Conservation (phyloP, 1,140 invertebrate genomes). For the Tetramorium parvispinum region DNA sequence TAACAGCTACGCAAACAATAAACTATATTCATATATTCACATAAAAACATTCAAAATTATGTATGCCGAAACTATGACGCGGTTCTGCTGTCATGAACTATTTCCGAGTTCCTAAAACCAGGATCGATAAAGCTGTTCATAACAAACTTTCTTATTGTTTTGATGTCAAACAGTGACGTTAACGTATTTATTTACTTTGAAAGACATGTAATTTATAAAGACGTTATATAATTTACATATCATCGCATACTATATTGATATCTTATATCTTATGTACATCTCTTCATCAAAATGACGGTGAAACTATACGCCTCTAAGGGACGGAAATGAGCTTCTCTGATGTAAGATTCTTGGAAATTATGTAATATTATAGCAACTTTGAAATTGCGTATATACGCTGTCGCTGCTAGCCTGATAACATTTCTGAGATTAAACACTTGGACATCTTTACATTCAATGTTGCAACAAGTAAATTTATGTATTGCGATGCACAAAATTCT, state of each 20-base stretch:
- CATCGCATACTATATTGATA: background rate
- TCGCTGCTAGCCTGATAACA: background rate
- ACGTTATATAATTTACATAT: background rate
- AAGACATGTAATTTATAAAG: constrained; percentile 18
- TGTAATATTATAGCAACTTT: background rate
- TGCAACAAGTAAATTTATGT: background rate
- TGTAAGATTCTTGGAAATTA: background rate
- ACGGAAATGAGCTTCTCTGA: background rate
- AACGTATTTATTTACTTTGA: constrained; percentile 12
- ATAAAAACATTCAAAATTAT: constrained; percentile 5
- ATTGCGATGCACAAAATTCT: background rate
- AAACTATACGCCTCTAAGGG: background rate
- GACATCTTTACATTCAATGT: background rate
- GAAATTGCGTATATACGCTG: constrained; percentile 13
- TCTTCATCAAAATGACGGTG: background rate
- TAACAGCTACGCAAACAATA: background rate
- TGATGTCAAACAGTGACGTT: background rate
- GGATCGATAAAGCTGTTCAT: constrained; percentile 13
- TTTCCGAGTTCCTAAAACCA: background rate
- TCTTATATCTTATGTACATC: background rate
- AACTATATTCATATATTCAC: background rate
- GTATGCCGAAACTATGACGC: background rate
- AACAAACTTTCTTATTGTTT: constrained; percentile 33
- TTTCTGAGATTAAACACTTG: constrained; percentile 5
- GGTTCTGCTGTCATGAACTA: background rate